These are phyloP conservation scores for Prunella himalayana DNA, from an alignment of 2,113 vertebrate genomes.

Conservation along the genomic window DNA sequence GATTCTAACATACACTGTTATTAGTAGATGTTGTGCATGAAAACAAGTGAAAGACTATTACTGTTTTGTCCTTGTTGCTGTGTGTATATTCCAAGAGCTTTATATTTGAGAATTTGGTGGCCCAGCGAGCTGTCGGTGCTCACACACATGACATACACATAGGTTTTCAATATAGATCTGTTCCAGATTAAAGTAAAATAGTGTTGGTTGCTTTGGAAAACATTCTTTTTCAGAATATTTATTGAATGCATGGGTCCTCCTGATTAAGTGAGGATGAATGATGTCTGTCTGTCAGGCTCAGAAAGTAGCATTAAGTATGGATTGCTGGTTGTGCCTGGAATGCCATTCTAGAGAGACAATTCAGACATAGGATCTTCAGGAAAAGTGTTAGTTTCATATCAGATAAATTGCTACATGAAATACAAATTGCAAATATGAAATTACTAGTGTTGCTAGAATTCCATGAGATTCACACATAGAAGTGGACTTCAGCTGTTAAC, in stretches of 20 bases:
- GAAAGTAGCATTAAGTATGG: neutral
- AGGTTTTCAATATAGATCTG: neutral
- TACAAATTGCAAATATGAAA: neutral
- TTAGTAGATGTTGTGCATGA: neutral
- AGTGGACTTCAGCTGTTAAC: neutral
- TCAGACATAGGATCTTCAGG: neutral
- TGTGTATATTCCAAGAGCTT: neutral
- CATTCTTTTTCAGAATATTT: neutral
- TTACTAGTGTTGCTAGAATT: neutral
- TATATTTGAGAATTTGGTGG: neutral
- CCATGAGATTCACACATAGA: neutral
- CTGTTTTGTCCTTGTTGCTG: neutral
- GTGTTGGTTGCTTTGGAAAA: neutral
- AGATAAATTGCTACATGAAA: neutral
- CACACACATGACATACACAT: neutral
- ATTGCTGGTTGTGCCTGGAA: neutral
- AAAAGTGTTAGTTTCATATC: neutral
- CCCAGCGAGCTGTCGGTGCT: neutral
- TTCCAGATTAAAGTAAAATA: neutral
- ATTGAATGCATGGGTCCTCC: neutral
- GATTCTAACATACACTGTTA: neutral
- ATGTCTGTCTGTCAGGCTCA: neutral
- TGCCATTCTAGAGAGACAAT: neutral
- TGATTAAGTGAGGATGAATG: neutral
- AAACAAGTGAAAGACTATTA: neutral